Evolutionary conservation across 2,888 invertebrate genomes (phyloP), one percentile per base, ranked within the genome.

Genomic region (Agapostemon virescens): DNA sequence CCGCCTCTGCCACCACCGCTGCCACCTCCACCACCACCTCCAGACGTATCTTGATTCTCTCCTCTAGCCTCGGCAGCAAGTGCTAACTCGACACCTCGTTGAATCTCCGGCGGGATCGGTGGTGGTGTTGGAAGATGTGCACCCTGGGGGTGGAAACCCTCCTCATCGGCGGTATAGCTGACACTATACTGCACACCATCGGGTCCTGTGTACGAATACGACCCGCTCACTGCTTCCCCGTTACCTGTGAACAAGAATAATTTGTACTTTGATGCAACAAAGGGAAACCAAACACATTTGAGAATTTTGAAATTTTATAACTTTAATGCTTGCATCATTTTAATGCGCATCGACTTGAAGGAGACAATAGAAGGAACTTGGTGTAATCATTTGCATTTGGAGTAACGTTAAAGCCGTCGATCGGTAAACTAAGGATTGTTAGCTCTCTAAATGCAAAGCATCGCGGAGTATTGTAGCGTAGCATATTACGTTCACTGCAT

Each of bases 31-130:
- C 87, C 87, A 20, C 88, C 89, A 30, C 82, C 84, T n/a, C 84
- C 85, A n/a, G 85, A 84, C 13, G 87, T 88, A 36, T 91, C 91
- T 67, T 91, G 91, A 83, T 91, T 91, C 66, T 91, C 91, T 4
- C 91, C 91, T 7, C 91, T 87, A 5, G 91, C 91, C 67, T 91
- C 91, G 5, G 91, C 91, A 15, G 91, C 91, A 2, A 91, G 86
- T 0, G 91, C 83, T 5, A 91, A 84, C 55, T 91, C 91, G 68
- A 91, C 88, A 5, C 91, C 91, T 40, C 91, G 85, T 77, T 91
- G 91, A 69, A 91, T 91, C 81, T 91, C 91, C 1, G 91, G 91
- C 1, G 91, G 91, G 1, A 91, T 91, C 15, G 91, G 91, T n/a
- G 91, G 91, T 15, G 91, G 90, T 0, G 91, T 91, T 4, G 91